Base-by-base conservation (phyloP, 2,113 vertebrate genomes). In the Callipepla californica region DNA sequence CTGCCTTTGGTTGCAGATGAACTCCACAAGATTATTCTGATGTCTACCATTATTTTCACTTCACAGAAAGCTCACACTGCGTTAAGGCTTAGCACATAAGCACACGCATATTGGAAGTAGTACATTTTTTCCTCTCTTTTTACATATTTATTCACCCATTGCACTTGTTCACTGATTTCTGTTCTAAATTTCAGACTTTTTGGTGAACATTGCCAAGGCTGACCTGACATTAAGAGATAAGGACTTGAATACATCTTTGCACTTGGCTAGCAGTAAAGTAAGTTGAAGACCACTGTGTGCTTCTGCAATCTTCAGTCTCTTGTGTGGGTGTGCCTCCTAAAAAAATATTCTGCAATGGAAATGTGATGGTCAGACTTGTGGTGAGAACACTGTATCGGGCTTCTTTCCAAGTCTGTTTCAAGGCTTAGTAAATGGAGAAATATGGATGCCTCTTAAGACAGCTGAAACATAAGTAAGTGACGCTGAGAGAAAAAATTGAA, bases 251-350 rank as follows among this genome's bases (percentile, higher is more conserved):
- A 99, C 98, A 15, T 97, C 98, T 61, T 98, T 99, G 84, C 99
- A 99, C 91, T 97, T 99, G 94, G 98, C 99, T 78, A 99, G 99
- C 96, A 98, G 98, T 97, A 99, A 98, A 84, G 99, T 99, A 98
- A 96, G 99, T 98, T 80, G 63, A 87, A 89, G 57, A 78, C 14
- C 34, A 87, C 34, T 82, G 30, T 63, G 7, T 76, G 66, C 26
- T 68, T 79, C 47, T 72, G 0, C 67, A 50, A 40, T 57, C 13
- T 14, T 69, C 11, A 20, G 25, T 32, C 5, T 57, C 20, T 51
- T 44, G 1, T 25, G 3, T 51, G 18, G n/a, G 40, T 78, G 2
- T 68, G 32, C 36, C 40, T 82, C 21, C 18, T 51, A 72, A 9
- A 22, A 3, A 7, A 17, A 47, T 20, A 40, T 77, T 69, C 55